Evolutionary conservation across 2,797 vertebrate species (phyloP), one percentile per base, ranked within the genome.

Genomic region (Coregonus ussuriensis): DNA sequence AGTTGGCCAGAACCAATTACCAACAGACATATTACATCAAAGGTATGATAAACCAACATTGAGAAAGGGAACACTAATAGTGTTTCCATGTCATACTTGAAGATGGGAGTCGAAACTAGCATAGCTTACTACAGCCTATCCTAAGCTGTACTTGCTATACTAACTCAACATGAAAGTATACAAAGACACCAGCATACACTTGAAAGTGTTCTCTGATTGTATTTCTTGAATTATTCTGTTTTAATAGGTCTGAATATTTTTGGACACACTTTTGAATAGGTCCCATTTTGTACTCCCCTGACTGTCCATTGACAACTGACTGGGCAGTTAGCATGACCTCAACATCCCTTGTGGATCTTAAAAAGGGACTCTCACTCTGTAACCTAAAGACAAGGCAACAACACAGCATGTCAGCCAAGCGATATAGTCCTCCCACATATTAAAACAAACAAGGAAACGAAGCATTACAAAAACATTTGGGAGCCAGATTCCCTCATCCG

Each of bases 401-500:
- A 47, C 41, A 47, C 41, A 11, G 41, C 9, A 47, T 47, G 41
- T 13, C 41, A 13, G 41, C 41, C 9, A 63, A 63, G 21, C 13
- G n/a, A 18, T 54, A 63, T 63, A 21, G 25, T 11, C 11, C 59
- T 63, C 21, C 59, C 59, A 3, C 21, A 47, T 47, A 47, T 47
- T 47, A 47, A 47, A 47, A 47, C 41, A 47, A 47, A 47, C 41
- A 63, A 13, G 21, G 9, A 63, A 63, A 63, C 9, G 2, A 47
- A 63, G 59, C 21, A 11, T 84, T 77, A 1, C 11, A 68, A 68
- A 68, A 15, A 9, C 37, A 53, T 47, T 18, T 29, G 37, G 3
- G 18, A 37, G 25, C 16, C 54, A 37, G 33, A 21, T 56, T 59
- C 78, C 51, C 81, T 84, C 91, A 93, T 90, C 83, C 84, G 81